Percentiles rank a stretch among this genome's conserved stretches.
phyloP scores from a whole-genome alignment of 23 tunicate genomes.

The Botrylloides violaceus region DNA sequence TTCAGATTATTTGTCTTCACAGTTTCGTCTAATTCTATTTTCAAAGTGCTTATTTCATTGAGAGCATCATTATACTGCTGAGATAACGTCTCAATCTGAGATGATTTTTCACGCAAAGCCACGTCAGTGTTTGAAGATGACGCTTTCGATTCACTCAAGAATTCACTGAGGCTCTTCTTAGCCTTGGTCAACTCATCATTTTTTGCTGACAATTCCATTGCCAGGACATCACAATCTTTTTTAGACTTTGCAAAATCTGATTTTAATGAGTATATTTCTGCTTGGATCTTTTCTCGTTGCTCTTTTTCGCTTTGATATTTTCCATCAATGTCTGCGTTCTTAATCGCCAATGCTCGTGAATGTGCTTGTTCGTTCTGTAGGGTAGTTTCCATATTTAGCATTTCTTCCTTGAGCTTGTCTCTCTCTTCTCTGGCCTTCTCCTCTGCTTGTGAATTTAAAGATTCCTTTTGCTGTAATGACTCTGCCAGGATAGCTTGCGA shows the following conservation, averaged over 20 bases:
- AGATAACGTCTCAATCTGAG: constrained; percentile 15
- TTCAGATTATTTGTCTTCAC: background rate
- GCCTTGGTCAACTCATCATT: background rate
- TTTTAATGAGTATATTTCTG: constrained; percentile 9
- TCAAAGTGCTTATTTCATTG: background rate
- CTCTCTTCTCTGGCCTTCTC: background rate
- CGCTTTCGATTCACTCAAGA: constrained; percentile 1
- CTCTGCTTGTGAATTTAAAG: background rate
- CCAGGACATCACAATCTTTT: constrained; percentile 26
- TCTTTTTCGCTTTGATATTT: constrained; percentile 31
- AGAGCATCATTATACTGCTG: constrained; percentile 8
- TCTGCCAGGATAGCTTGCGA: background rate
- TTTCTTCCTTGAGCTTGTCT: constrained; percentile 33
- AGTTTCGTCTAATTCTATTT: background rate
- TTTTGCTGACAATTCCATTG: background rate
- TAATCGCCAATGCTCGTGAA: constrained; percentile 30
- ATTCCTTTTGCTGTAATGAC: constrained; percentile 8
- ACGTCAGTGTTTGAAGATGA: background rate
- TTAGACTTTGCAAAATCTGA: constrained; percentile 9
- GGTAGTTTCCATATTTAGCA: constrained; percentile 28
- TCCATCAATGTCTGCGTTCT: constrained; percentile 30
- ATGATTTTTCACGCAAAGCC: background rate
- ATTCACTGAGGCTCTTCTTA: constrained; percentile 11
- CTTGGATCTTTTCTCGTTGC: constrained; percentile 12
- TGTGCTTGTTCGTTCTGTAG: constrained; percentile 45